Conservation (phyloP, 2,888 invertebrate species). For the Chirona hameri region DNA sequence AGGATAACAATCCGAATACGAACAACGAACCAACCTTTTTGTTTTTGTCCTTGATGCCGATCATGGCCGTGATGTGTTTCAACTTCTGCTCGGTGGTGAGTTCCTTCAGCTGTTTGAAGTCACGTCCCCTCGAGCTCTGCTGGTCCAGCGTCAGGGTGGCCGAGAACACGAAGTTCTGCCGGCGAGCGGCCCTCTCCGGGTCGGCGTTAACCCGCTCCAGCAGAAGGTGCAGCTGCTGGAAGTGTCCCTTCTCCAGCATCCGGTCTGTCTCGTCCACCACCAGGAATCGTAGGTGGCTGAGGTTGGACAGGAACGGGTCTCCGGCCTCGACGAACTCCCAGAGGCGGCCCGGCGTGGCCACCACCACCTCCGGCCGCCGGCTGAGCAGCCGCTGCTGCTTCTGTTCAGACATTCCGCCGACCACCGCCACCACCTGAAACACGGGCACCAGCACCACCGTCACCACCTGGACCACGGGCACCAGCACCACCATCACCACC, state of each 20-base stretch:
- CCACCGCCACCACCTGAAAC: slow-evolving; percentile 70
- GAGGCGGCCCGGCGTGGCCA: slow-evolving; percentile 93
- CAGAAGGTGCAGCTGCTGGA: slow-evolving; percentile 80
- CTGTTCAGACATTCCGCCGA: slow-evolving; percentile 90
- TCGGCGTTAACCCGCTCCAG: slow-evolving; percentile 74
- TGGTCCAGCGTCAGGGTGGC: slow-evolving; percentile 93
- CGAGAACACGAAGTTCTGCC: slow-evolving; percentile 96
- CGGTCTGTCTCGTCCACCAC: slow-evolving; percentile 98
- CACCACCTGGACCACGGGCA: background rate
- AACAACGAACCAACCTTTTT: background rate
- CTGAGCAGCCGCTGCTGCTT: slow-evolving; percentile 86
- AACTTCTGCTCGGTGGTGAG: slow-evolving; percentile 71
- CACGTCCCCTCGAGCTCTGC: slow-evolving; percentile 59
- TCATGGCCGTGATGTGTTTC: slow-evolving; percentile 67
- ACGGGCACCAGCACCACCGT: background rate
- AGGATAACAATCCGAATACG: too few relatives aligned
- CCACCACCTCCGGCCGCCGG: slow-evolving; percentile 84
- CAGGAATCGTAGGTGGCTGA: slow-evolving; percentile 69
- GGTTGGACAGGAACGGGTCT: slow-evolving; percentile 67
- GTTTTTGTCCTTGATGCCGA: slow-evolving; percentile 69
- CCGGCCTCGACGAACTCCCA: slow-evolving; percentile 88
- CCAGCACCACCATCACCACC: too few relatives aligned
- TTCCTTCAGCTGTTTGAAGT: slow-evolving; percentile 54
- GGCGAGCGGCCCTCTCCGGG: slow-evolving; percentile 44
- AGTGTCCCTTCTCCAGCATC: slow-evolving; percentile 95